Conservation (phyloP, 2,888 invertebrate genomes). For the Dryococelus australis region DNA sequence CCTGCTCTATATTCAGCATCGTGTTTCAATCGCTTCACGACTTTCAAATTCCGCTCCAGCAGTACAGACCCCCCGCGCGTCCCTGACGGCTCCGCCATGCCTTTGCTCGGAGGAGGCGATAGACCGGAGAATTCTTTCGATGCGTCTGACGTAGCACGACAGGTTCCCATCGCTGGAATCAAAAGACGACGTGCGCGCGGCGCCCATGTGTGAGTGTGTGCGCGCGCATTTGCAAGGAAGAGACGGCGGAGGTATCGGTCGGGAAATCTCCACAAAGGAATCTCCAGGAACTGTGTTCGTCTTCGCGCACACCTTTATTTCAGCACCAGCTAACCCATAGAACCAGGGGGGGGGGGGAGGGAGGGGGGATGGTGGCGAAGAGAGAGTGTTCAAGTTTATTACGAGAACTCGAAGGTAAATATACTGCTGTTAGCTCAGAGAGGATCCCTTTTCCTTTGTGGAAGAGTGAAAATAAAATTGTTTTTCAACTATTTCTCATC, state of each 20-base stretch:
- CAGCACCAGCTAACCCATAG: neutral
- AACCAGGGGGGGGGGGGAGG: neutral
- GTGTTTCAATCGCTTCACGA: neutral
- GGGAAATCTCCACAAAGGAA: constrained; percentile 9
- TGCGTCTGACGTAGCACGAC: neutral
- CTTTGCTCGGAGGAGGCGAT: neutral
- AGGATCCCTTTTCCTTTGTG: neutral
- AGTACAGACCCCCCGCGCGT: neutral
- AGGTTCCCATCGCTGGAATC: neutral
- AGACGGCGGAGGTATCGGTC: neutral
- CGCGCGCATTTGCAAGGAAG: neutral
- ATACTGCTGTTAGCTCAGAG: neutral
- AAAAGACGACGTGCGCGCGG: neutral
- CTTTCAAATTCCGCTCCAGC: neutral
- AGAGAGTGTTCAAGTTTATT: neutral
- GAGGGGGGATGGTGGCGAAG: neutral
- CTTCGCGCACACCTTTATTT: neutral
- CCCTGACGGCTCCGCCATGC: neutral
- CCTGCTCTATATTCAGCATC: neutral
- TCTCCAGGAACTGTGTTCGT: neutral
- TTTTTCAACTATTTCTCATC: neutral
- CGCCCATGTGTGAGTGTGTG: neutral
- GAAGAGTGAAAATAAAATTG: neutral
- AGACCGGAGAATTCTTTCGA: neutral
- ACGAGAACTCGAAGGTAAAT: neutral